Evolutionary conservation across 2,797 vertebrate species (phyloP).

Genomic region (Myotis vivesi): DNA sequence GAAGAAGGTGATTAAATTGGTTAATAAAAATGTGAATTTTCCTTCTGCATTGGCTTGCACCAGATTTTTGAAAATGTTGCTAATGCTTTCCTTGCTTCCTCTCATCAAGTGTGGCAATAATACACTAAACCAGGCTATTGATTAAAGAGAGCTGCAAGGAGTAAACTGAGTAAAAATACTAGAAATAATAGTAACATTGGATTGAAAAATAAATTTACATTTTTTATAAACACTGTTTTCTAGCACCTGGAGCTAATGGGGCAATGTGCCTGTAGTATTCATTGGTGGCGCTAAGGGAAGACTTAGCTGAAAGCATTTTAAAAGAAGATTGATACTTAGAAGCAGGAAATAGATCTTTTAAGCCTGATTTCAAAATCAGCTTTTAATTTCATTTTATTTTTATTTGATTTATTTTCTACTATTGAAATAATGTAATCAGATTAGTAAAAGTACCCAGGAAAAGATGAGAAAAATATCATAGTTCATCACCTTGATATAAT

Average conservation of each 20-base stretch:
- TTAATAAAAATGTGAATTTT: slow-evolving; percentile 29
- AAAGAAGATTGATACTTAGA: not conserved
- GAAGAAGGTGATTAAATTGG: not conserved
- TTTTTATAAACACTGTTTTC: not conserved
- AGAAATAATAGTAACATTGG: not conserved
- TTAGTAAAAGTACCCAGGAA: not conserved
- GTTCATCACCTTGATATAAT: not conserved
- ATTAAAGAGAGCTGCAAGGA: not conserved
- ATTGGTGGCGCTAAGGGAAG: not conserved
- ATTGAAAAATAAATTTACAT: not conserved
- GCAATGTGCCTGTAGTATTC: not conserved
- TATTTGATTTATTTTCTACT: slow-evolving; percentile 26
- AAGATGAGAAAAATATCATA: slow-evolving; percentile 7
- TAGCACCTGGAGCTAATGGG: not conserved
- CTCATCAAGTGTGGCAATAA: not conserved
- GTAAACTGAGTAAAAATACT: not conserved
- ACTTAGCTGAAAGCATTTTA: not conserved
- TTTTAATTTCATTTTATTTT: slow-evolving; percentile 35
- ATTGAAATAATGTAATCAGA: not conserved
- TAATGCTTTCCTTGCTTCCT: not conserved
- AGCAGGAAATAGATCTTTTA: slow-evolving; percentile 3
- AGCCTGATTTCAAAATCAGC: not conserved
- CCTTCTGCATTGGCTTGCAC: not conserved
- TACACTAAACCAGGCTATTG: not conserved
- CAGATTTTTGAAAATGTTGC: not conserved